phyloP scores from a whole-genome alignment of 2,113 vertebrate species.

The Pelecanus crispus region DNA sequence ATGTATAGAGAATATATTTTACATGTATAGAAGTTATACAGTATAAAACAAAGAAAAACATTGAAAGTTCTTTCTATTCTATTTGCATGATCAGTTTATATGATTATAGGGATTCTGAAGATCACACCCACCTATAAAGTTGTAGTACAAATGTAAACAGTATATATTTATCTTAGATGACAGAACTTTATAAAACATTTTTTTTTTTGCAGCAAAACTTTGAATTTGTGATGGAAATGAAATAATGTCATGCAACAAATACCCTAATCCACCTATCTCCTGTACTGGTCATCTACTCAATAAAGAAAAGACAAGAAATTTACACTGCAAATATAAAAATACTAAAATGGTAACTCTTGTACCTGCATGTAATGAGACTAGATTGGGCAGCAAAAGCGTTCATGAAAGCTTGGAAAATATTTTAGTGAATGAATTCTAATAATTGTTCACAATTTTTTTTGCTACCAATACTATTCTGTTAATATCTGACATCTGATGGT shows the following conservation, averaged over 20 bases:
- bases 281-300: not conserved
- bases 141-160: not conserved
- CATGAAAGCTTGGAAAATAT: not conserved
- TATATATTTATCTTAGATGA: not conserved
- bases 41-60: not conserved
- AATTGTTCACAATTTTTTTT: not conserved
- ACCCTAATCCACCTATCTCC: not conserved
- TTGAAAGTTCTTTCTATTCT: not conserved
- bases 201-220: not conserved
- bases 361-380: not conserved
- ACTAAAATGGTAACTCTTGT: not conserved
- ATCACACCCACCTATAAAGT: not conserved
- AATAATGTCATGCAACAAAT: not conserved
- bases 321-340: not conserved
- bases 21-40: not conserved
- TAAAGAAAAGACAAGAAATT: not conserved
- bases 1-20: not conserved
- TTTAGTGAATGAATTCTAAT: not conserved
- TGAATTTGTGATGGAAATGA: not conserved
- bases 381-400: not conserved
- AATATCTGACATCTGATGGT: not conserved
- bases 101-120: not conserved
- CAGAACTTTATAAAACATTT: not conserved
- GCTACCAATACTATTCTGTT: not conserved
- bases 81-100: not conserved